phyloP scores from a whole-genome alignment of 1,140 invertebrate species.

The Cyclargus thomasi region DNA sequence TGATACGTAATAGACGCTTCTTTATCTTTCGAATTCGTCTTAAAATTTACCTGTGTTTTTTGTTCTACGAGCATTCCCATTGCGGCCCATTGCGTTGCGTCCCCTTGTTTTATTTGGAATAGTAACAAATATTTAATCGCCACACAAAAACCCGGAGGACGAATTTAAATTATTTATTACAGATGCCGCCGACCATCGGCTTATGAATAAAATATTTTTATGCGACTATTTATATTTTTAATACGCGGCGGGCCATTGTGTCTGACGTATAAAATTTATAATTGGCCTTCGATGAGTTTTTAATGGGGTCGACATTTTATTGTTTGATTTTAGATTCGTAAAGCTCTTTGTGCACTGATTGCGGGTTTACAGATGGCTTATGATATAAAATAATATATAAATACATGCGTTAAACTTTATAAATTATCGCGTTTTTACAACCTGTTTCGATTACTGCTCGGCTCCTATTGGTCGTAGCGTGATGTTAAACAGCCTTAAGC shows the following conservation, averaged over 20 bases:
- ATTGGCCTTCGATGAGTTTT: slow-evolving; percentile 28
- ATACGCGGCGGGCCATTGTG: slow-evolving; percentile 12
- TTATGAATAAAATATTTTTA: slow-evolving; percentile 44
- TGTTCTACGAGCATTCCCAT: slow-evolving; percentile 19
- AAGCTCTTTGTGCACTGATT: neutral
- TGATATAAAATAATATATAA: no score
- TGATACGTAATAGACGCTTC: neutral
- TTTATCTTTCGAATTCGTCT: neutral
- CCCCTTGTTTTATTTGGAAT: slow-evolving; percentile 44
- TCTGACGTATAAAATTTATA: slow-evolving; percentile 14
- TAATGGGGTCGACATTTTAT: slow-evolving; percentile 23
- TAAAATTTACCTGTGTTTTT: neutral
- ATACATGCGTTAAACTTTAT: no score
- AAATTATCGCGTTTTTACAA: no score
- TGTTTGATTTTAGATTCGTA: slow-evolving; percentile 1
- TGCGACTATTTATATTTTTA: slow-evolving; percentile 18
- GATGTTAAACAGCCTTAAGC: no score
- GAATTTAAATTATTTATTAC: slow-evolving; percentile 47
- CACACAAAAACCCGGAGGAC: slow-evolving; percentile 34
- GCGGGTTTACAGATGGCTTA: no score
- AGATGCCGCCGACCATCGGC: slow-evolving; percentile 28
- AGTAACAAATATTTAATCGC: slow-evolving; percentile 41
- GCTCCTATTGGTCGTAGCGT: no score
- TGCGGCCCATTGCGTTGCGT: slow-evolving; percentile 24
- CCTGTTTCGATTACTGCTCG: no score